A percentile compares a stretch with the other conserved stretches of the same genome.
Conservation (phyloP, 2,888 invertebrate genomes). For the Agrypnus murinus region DNA sequence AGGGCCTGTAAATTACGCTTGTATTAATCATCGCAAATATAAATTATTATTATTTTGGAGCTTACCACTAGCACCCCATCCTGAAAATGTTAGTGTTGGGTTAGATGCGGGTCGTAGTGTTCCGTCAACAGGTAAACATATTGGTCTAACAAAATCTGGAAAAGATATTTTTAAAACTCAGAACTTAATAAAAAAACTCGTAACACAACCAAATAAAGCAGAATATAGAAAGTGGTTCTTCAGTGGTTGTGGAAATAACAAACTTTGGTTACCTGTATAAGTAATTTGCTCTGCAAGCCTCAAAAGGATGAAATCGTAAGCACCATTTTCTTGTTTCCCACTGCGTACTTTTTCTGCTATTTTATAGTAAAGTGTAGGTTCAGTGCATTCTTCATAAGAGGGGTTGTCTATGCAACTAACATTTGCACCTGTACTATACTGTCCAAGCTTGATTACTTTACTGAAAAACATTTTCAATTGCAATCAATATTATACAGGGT, state of each 20-base stretch:
- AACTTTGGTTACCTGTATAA: constrained; percentile 34
- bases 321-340: constrained; percentile 26
- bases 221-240: too few relatives aligned
- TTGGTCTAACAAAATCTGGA: constrained; percentile 43
- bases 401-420: constrained; percentile 23
- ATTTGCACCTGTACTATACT: constrained; percentile 27
- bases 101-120: not conserved
- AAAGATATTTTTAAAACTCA: too few relatives aligned
- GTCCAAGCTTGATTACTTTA: constrained; percentile 23
- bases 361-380: constrained; percentile 1
- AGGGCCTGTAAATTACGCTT: constrained; percentile 18
- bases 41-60: not conserved
- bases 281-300: constrained; percentile 18
- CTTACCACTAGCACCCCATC: constrained; percentile 37
- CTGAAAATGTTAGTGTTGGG: constrained; percentile 30
- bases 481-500: too few relatives aligned
- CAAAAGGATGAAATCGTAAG: constrained; percentile 30
- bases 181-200: too few relatives aligned
- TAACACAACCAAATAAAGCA: too few relatives aligned
- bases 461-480: constrained; percentile 9
- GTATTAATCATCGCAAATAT: not conserved
- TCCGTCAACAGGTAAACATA: constrained; percentile 35
- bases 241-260: too few relatives aligned
- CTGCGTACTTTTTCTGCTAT: constrained; percentile 27
- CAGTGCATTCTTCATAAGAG: constrained; percentile 19